Percentiles rank a stretch among this genome's conserved stretches.
Conservation (phyloP, 2,888 invertebrate species). For the Hyposoter didymator region DNA sequence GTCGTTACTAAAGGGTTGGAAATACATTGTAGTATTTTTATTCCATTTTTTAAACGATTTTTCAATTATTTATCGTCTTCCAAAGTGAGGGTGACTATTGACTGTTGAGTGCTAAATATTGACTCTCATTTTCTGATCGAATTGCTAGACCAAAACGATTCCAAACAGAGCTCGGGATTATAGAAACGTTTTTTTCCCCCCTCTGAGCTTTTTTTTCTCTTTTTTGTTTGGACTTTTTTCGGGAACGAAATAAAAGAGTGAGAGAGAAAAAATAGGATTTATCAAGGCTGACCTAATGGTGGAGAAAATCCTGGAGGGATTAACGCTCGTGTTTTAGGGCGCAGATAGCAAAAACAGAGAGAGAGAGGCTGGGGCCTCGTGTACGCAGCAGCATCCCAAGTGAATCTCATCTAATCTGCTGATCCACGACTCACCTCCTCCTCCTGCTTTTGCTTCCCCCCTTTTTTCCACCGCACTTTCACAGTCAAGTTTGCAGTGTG, state of each 20-base stretch:
- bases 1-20: no score
- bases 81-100: no score
- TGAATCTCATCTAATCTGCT: constrained; percentile 70
- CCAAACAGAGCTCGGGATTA: background rate
- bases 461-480: background rate
- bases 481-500: constrained; percentile 21
- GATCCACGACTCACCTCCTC: constrained; percentile 42
- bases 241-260: background rate
- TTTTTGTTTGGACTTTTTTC: background rate
- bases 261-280: constrained; percentile 33
- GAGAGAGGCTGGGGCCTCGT: constrained; percentile 21
- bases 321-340: constrained; percentile 55
- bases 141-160: background rate
- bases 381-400: constrained; percentile 60
- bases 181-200: background rate
- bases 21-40: no score
- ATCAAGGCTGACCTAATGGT: constrained; percentile 60
- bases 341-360: constrained; percentile 21
- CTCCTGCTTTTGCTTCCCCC: background rate
- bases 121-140: background rate
- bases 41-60: no score
- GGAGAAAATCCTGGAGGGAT: constrained; percentile 58
- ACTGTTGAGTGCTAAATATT: background rate
- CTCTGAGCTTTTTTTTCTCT: background rate
- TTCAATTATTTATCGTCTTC: no score